phyloP scores from a whole-genome alignment of 2,797 vertebrate genomes.

The Xyrichtys novacula region DNA sequence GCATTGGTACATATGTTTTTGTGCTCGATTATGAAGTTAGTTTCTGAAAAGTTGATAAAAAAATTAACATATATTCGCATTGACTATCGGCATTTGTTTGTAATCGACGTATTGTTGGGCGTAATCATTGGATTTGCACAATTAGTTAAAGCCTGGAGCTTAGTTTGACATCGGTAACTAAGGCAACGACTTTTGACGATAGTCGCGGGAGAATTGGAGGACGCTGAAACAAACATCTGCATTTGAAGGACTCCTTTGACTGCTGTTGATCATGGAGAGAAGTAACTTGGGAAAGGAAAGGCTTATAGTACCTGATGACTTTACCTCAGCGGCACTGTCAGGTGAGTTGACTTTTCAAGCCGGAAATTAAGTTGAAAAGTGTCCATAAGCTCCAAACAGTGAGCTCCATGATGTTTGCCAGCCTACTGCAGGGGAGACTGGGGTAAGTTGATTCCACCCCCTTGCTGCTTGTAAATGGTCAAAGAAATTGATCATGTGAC shows the following conservation, averaged over 20 bases:
- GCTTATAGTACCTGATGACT: slow-evolving; percentile 79
- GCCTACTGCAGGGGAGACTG: too few relatives aligned
- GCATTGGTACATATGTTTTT: neutral
- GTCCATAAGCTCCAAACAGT: neutral
- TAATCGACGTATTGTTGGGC: fast-evolving
- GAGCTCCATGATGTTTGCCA: neutral
- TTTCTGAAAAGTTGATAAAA: neutral
- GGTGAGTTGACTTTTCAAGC: slow-evolving; percentile 60
- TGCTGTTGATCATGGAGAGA: slow-evolving; percentile 65
- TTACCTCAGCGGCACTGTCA: slow-evolving; percentile 50
- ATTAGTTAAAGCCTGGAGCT: neutral
- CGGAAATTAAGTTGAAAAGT: neutral
- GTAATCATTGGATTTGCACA: neutral
- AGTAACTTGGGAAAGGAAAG: slow-evolving; percentile 58
- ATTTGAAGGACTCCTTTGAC: neutral
- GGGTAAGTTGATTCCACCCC: too few relatives aligned
- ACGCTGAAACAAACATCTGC: neutral
- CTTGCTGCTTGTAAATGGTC: too few relatives aligned
- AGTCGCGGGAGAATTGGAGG: slow-evolving; percentile 56
- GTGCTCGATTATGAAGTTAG: neutral
- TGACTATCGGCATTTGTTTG: fast-evolving
- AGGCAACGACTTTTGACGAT: slow-evolving; percentile 46
- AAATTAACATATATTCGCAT: neutral
- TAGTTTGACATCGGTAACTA: slow-evolving; percentile 39
- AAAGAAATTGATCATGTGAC: too few relatives aligned